Base-by-base conservation (phyloP, 2,113 vertebrate species). In the cat (Felis catus) region DNA sequence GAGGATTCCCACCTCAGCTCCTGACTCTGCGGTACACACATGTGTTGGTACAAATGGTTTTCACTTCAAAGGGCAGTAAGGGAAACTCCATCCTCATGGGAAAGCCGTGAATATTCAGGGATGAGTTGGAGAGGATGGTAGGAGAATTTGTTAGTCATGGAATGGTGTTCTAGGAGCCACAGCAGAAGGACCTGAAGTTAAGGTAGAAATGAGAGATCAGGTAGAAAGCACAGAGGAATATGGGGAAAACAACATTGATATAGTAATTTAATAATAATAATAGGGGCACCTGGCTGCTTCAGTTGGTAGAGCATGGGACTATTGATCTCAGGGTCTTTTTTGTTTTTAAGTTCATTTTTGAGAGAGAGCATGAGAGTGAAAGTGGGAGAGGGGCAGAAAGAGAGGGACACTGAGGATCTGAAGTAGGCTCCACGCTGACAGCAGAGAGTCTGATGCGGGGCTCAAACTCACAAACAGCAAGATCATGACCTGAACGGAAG, bases 101-200 rank as follows among this genome's bases (percentile, higher is more conserved):
- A 89, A 96, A 96, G 33, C 13, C 41, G 55, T 73, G 63, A 36
- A 79, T 95, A 88, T 92, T 94, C 36, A 91, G 14, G 25, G 53
- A 41, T 81, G 58, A 94, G 41, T 88, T 88, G 66, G 88, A 89
- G 88, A 89, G 33, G 18, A 84, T 74, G 14, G 79, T 84, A 68
- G 89, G 55, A 66, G 65, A 86, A 12, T 81, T 81, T 65, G n/a
- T 70, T 92, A 81, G 51, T 63, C 48, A 82, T 88, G 51, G n/a
- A 80, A 78, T 83, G 7, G 25, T 89, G n/a, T 94, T 83, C 48
- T 66, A 86, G 41, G 25, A 94, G 36, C 36, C 7, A 18, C 14
- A 71, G 74, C 39, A 41, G 84, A 81, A 94, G 31, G 73, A 81
- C 61, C 36, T 93, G 31, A 90, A 88, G 61, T 70, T 80, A 84